Base-by-base conservation (phyloP, 2,888 invertebrate species). In the Plusia festucae region DNA sequence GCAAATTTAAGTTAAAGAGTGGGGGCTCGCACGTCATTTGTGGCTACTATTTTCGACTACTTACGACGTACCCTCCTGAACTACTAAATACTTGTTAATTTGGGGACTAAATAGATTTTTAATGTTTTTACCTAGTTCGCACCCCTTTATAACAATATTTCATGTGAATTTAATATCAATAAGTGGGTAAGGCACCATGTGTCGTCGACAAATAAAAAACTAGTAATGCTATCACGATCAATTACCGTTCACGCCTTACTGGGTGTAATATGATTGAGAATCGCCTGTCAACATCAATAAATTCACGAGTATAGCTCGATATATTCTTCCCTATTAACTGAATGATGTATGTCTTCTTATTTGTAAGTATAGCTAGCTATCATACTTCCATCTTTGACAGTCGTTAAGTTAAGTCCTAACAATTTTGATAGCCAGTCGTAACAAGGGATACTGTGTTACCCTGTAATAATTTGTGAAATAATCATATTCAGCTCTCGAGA, bases 251-350 rank as follows among this genome's bases (percentile, higher is more conserved):
- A 57, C 16, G 20, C 54, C 40, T 65, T 52, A 75, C 49, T 53
- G 34, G 46, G 27, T 27, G 56, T 56, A 64, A 65, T 61, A 56
- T 63, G 59, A 71, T 60, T 53, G 51, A 62, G 22, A 66, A 65
- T 54, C 20, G 44, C 58, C 63, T 65, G 64, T 68, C 61, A 53
- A 49, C 65, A 75, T 54, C 59, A 56, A 32, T n/a, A n/a, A n/a
- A n/a, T 64, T 58, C 20, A 59, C 70, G n/a, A 61, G 44, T 15
- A 68, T 8, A 11, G 11, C 49, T 24, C 27, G 60, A 65, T 65
- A 34, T 72, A 22, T 24, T 24, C n/a, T 24, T 15, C 24, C n/a
- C 13, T 52, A 15, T 24, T 24, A 24, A 52, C 22, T 7, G 52
- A 20, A 22, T 24, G 52, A 24, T 52, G 15, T 52, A 15, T 52